Percentiles rank a stretch among this genome's conserved stretches.
Conservation (phyloP, 2,888 invertebrate genomes). For the Anorthoa munda region DNA sequence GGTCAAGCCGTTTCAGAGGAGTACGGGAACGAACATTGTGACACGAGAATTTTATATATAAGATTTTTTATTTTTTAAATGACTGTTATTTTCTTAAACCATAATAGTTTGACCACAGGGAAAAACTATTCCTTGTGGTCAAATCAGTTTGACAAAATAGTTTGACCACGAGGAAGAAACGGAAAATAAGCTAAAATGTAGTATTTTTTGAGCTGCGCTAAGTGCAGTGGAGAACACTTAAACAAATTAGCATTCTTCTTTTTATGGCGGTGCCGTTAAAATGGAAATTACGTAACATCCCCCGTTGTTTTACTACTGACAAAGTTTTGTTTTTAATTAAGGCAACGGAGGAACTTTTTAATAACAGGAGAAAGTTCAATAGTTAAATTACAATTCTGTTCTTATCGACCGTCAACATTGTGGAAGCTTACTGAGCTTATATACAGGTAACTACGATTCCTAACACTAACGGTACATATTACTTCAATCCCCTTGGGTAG, state of each 20-base stretch:
- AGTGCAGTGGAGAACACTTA: conserved; percentile 54
- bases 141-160: too few species aligned
- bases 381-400: conserved; percentile 38
- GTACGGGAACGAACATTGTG: conserved; percentile 50
- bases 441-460: conserved; percentile 6
- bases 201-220: conserved; percentile 39
- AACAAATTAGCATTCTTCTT: conserved; percentile 62
- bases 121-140: too few species aligned
- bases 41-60: too few species aligned
- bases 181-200: too few species aligned
- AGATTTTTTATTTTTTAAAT: too few species aligned
- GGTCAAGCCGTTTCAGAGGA: too few species aligned
- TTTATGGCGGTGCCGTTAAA: conserved; percentile 53
- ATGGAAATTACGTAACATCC: conserved; percentile 55
- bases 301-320: conserved; percentile 49
- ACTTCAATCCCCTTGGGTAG: conserved; percentile 4
- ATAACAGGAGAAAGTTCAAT: conserved; percentile 35
- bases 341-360: conserved; percentile 33
- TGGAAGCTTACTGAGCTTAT: conserved; percentile 13
- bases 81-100: too few species aligned
- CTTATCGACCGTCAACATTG: conserved; percentile 6
- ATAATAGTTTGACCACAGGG: too few species aligned
- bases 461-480: conserved; percentile 11
- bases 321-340: conserved; percentile 59
- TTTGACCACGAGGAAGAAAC: too few species aligned